Conservation (phyloP, 2,113 vertebrate genomes). For the Galeopterus variegatus region DNA sequence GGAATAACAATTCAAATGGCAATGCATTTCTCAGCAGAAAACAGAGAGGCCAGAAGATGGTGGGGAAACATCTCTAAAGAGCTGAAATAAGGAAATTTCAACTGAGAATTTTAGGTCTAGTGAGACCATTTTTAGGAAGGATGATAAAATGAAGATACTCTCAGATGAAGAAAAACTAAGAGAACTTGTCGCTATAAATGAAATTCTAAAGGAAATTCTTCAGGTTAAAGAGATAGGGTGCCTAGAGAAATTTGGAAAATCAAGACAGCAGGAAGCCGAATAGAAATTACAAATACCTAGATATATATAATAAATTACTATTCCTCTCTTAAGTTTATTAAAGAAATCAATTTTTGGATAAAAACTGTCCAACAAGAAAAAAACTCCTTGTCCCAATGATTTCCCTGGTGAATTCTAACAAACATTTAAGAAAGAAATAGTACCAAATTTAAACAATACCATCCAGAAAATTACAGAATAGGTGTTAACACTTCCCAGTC, state of each 20-base stretch:
- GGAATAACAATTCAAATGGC: no score
- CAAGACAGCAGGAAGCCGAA: neutral
- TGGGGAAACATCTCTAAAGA: neutral
- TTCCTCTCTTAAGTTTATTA: neutral
- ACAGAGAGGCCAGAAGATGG: neutral
- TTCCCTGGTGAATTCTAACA: neutral
- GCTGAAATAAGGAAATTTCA: neutral
- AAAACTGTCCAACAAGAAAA: neutral
- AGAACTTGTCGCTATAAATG: neutral
- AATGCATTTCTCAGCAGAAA: no score
- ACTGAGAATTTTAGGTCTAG: neutral
- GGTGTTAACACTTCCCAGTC: neutral
- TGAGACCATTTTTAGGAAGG: neutral
- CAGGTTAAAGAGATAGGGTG: neutral
- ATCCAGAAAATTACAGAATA: neutral
- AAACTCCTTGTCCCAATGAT: neutral
- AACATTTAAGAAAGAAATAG: neutral
- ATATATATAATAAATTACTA: neutral
- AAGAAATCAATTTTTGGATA: neutral
- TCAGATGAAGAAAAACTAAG: neutral
- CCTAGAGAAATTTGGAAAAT: neutral
- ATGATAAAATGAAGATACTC: neutral
- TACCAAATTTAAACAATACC: neutral
- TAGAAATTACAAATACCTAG: neutral
- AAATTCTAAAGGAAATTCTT: neutral